Evolutionary conservation across 2,797 vertebrate species (phyloP).

Genomic region (Rhinophrynus dorsalis): DNA sequence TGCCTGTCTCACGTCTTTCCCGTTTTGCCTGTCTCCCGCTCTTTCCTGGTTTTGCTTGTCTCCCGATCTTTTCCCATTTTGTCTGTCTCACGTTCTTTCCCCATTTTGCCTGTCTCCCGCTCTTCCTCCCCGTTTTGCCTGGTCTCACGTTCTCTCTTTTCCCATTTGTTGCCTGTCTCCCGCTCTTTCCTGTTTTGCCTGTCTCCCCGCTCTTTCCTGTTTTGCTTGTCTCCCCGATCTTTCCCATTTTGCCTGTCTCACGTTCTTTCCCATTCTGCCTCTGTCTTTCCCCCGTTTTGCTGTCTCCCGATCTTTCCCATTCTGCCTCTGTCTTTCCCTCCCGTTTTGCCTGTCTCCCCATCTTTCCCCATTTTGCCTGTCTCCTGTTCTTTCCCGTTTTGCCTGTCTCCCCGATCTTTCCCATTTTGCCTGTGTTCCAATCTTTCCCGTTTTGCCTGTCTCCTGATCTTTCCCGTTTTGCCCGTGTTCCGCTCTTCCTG

Average conservation of each 20-base stretch:
- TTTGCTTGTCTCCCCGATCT: no score
- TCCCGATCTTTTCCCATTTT: neutral
- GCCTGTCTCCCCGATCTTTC: neutral
- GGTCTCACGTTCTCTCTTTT: conserved; percentile 8
- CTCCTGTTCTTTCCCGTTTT: neutral
- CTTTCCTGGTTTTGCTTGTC: neutral
- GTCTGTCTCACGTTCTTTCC: neutral
- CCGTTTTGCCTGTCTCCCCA: neutral
- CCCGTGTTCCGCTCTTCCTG: neutral
- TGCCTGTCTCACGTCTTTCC: neutral
- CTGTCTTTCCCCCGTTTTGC: neutral
- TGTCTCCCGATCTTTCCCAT: neutral
- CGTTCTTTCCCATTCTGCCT: neutral
- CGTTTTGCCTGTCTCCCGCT: neutral
- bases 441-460: neutral
- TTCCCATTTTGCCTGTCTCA: neutral
- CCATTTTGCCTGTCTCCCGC: neutral
- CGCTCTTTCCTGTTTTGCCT: neutral
- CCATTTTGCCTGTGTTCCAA: neutral
- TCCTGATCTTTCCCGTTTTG: neutral
- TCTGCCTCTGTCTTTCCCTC: neutral
- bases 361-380: no score
- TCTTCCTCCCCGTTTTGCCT: neutral
- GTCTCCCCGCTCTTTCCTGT: no score
- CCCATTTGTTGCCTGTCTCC: neutral